Evolutionary conservation across 2,113 vertebrate genomes (phyloP), one percentile per base, ranked within the genome.

Genomic region (Scomber colias): DNA sequence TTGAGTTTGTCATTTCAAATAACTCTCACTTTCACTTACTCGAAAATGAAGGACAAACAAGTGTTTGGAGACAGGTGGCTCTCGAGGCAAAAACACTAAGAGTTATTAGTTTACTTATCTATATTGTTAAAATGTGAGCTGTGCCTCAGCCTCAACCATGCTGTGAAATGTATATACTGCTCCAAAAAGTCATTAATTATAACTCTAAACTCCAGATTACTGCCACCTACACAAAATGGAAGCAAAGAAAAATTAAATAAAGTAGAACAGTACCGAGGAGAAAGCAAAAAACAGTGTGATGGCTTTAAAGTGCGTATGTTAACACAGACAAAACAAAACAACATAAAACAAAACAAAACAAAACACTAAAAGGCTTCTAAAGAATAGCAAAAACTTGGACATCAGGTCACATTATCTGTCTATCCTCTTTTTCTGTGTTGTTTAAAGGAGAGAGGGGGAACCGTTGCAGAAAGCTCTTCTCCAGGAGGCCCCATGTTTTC

Each of bases 381-480:
- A 62, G 51, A 6, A 72, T 46, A 48, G 54, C 55, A 14, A 57
- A 40, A 45, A 4, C 7, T 44, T 16, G 0, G 16, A 46, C 1
- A 2, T 68, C 35, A 68, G 9, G 19, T 79, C 53, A 54, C 44
- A 63, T 64, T 48, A 79, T 55, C 31, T 19, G 2, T 60, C 40
- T 9, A 2, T 75, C 59, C 1, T 74, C 54, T 12, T 30, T 44
- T 44, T 15, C 13, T 30, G 11, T 71, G 16, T 4, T 8, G 13
- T 15, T 13, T n/a, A 21, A 5, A 48, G 83, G 84, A 35, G 1
- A 44, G 51, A 80, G 56, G 3, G 30, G 5, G 35, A 68, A 82
- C 55, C 13, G 17, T 9, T 55, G 10, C 12, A 85, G 31, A 24
- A 82, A 70, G 30, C 63, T 3, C 6, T 30, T 21, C 2, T 56